Evolutionary conservation across 2,797 vertebrate species (phyloP).

Genomic region (Oreortyx pictus): DNA sequence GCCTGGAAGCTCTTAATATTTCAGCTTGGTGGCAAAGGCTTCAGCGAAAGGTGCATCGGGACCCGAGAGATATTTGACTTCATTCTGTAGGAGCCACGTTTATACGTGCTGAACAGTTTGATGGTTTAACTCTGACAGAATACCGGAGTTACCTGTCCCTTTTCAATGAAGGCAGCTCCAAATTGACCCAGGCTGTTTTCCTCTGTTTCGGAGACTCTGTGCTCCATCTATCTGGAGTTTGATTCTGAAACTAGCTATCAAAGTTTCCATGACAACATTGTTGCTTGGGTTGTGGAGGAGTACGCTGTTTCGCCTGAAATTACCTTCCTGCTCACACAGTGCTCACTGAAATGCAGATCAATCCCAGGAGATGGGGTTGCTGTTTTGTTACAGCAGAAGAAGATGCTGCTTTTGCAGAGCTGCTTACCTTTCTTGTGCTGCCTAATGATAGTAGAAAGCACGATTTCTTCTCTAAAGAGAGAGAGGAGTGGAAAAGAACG

Average conservation of each 20-base stretch:
- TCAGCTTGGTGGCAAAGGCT: not conserved
- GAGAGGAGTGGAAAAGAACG: not conserved
- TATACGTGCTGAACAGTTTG: not conserved
- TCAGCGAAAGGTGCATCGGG: not conserved
- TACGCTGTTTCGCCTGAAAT: not conserved
- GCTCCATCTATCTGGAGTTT: not conserved
- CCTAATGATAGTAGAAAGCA: not conserved
- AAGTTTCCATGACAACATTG: conserved; percentile 52
- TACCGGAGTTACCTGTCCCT: not conserved
- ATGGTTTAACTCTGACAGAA: not conserved
- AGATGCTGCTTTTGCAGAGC: not conserved
- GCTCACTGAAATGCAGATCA: conserved; percentile 11
- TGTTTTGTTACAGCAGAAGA: not conserved
- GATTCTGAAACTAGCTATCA: not conserved
- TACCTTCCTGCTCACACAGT: not conserved
- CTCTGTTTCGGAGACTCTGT: not conserved
- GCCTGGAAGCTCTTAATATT: not conserved
- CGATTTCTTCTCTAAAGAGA: not conserved
- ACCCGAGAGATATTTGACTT: not conserved
- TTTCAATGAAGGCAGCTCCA: not conserved
- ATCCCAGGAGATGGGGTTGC: not conserved
- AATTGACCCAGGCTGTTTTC: not conserved
- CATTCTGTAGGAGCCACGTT: not conserved
- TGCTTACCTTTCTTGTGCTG: not conserved
- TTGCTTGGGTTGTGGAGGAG: not conserved